These are phyloP conservation scores for Apeira syringaria DNA, from an alignment of 2,888 invertebrate species.

Conservation along the genomic window DNA sequence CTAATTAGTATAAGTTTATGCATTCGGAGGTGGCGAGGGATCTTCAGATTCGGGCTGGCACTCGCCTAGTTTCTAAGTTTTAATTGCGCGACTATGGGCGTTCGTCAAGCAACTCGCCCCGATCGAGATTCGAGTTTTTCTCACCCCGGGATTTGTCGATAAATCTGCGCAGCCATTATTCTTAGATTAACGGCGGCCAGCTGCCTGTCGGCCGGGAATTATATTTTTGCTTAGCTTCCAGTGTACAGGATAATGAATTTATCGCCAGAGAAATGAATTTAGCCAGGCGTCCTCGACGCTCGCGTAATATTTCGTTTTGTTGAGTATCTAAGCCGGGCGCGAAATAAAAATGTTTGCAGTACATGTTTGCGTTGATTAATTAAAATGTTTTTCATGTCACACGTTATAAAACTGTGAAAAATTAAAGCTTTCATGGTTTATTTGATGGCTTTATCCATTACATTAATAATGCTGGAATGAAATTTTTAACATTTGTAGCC, in stretches of 20 bases:
- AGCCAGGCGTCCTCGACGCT: constrained; percentile 17
- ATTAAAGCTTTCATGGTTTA: constrained; percentile 2
- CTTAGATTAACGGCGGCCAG: constrained; percentile 35
- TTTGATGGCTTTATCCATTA: not conserved
- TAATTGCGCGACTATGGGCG: constrained; percentile 63
- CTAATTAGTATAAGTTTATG: constrained; percentile 82
- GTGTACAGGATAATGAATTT: constrained; percentile 35
- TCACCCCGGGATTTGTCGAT: constrained; percentile 24
- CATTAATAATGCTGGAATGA: no score
- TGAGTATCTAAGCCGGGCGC: constrained; percentile 25
- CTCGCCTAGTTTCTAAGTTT: constrained; percentile 52
- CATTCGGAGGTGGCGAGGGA: constrained; percentile 57
- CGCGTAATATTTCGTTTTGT: constrained; percentile 31
- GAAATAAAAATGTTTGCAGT: constrained; percentile 24
- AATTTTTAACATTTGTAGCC: no score
- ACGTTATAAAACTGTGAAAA: constrained; percentile 7
- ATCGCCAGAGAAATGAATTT: constrained; percentile 30
- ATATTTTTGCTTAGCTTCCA: constrained; percentile 32
- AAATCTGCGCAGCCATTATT: constrained; percentile 34
- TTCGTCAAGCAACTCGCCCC: constrained; percentile 58
- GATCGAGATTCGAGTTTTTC: constrained; percentile 32
- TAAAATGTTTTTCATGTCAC: constrained; percentile 21
- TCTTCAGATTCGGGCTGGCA: constrained; percentile 4
- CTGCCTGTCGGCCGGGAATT: constrained; percentile 31
- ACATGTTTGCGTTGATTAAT: constrained; percentile 25